Evolutionary conservation across 2,888 invertebrate species (phyloP).

Genomic region (Reticulitermes lucifugus): DNA sequence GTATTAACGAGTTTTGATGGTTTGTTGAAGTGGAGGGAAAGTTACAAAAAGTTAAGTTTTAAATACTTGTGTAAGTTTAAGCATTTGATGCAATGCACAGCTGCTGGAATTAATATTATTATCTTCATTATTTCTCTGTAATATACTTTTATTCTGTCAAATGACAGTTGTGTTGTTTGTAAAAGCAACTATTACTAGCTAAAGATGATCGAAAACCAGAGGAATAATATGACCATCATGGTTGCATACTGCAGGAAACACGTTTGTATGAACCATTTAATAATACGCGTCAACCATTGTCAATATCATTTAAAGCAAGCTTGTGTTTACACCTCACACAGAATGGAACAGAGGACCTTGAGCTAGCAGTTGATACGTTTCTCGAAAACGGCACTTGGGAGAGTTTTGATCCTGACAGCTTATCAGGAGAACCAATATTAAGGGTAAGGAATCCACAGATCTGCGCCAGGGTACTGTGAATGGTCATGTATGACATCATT

Average conservation of each 20-base stretch:
- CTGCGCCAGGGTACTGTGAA: constrained; percentile 31
- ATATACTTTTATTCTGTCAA: no score
- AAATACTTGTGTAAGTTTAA: no score
- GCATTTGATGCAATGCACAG: no score
- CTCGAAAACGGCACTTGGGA: constrained; percentile 73
- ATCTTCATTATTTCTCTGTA: no score
- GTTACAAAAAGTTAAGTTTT: no score
- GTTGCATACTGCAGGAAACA: neutral
- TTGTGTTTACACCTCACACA: constrained; percentile 54
- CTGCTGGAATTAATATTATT: no score
- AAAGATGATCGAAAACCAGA: neutral
- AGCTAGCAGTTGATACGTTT: constrained; percentile 69
- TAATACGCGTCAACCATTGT: constrained; percentile 23
- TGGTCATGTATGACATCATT: constrained; percentile 3
- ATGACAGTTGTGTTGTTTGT: no score
- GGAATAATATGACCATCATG: neutral
- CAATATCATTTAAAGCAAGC: constrained; percentile 39
- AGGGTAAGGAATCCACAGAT: constrained; percentile 66
- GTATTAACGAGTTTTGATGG: no score
- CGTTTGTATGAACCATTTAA: neutral
- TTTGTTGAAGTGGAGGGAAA: no score
- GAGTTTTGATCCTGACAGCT: constrained; percentile 68
- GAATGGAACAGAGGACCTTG: constrained; percentile 67
- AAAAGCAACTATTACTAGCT: no score
- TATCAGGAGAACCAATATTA: constrained; percentile 69